Percentiles rank a stretch among this genome's conserved stretches.
Evolutionary conservation across 2,888 invertebrate genomes (phyloP).

Genomic region (Loripinus fragilis): DNA sequence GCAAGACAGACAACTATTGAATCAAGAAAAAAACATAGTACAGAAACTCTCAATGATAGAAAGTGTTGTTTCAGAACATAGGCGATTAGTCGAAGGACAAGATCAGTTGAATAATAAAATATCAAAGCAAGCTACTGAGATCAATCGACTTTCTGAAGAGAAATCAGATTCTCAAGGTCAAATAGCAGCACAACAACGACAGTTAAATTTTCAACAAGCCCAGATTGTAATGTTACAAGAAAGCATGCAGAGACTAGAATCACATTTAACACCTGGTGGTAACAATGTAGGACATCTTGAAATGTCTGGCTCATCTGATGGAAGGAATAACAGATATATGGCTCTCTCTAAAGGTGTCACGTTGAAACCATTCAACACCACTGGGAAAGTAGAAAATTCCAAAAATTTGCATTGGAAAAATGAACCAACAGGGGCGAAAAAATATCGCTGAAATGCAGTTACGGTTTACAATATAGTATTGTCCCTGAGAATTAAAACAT

Average conservation of each 20-base stretch:
- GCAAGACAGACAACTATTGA: slow-evolving; percentile 60
- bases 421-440: slow-evolving; percentile 41
- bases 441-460: slow-evolving; percentile 6
- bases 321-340: slow-evolving; percentile 43
- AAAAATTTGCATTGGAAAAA: slow-evolving; percentile 64
- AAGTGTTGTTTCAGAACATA: slow-evolving; percentile 61
- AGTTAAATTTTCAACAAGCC: slow-evolving; percentile 66
- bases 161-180: slow-evolving; percentile 60
- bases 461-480: too few relatives aligned
- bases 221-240: slow-evolving; percentile 65
- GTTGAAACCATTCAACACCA: slow-evolving; percentile 61
- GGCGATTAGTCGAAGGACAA: slow-evolving; percentile 60
- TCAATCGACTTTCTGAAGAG: slow-evolving; percentile 55
- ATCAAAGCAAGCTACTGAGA: slow-evolving; percentile 56
- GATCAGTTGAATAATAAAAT: slow-evolving; percentile 59
- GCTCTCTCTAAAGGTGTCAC: slow-evolving; percentile 54
- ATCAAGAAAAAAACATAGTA: slow-evolving; percentile 61
- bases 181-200: slow-evolving; percentile 63
- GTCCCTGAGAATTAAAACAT: too few relatives aligned
- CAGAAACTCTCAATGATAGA: slow-evolving; percentile 64
- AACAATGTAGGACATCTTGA: slow-evolving; percentile 29
- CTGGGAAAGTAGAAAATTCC: slow-evolving; percentile 63
- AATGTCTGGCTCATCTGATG: slow-evolving; percentile 40
- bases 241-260: slow-evolving; percentile 62
- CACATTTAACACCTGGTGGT: slow-evolving; percentile 33